These are phyloP conservation scores for Typhlichthys eigenmanni DNA, from an alignment of 2,797 vertebrate species.

Conservation along the genomic window DNA sequence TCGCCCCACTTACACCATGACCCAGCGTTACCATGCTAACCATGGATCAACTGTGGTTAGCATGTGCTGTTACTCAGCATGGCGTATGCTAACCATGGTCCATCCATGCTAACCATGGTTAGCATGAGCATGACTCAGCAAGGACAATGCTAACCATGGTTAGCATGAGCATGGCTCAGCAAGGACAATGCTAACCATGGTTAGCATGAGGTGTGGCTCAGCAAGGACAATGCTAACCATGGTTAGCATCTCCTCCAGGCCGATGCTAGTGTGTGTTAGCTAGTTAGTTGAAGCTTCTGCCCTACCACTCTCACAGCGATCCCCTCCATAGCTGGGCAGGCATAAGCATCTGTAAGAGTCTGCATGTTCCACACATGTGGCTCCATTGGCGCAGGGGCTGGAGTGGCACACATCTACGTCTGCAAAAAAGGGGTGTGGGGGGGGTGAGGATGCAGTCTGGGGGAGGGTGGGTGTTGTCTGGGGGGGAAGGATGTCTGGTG, in stretches of 20 bases:
- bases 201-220: too few species aligned
- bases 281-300: conserved; percentile 92
- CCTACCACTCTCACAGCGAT: conserved; percentile 96
- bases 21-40: neutral
- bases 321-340: conserved; percentile 98
- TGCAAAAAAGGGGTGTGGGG: conserved; percentile 92
- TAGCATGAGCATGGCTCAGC: conserved; percentile 20
- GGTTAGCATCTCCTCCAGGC: conserved; percentile 43
- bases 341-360: conserved; percentile 99
- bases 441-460: conserved; percentile 74
- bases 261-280: conserved; percentile 86
- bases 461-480: conserved; percentile 28
- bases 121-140: neutral
- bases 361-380: conserved; percentile 91
- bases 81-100: conserved; percentile 2
- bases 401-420: conserved; percentile 94
- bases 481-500: too few species aligned
- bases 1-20: too few species aligned
- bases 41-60: neutral
- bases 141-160: conserved; percentile 2
- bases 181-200: conserved; percentile 74
- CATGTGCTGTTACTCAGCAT: neutral
- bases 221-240: neutral
- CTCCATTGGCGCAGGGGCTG: conserved; percentile 97
- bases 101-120: conserved; percentile 5